Evolutionary conservation across 1,140 invertebrate genomes (phyloP).

Genomic region (Dendrolimus kikuchii): DNA sequence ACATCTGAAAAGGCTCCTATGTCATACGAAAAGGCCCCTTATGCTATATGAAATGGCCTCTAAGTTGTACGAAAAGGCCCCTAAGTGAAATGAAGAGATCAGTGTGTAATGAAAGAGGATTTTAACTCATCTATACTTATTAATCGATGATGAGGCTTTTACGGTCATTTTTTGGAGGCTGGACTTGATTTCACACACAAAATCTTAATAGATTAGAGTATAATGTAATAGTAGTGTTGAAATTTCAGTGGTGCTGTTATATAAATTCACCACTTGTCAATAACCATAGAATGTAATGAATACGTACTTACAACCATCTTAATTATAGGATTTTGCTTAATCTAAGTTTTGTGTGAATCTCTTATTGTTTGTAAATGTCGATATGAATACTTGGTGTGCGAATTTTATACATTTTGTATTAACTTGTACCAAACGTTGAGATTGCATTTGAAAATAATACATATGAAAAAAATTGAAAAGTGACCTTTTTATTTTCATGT

Average conservation of each 20-base stretch:
- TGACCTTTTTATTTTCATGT: constrained; percentile 43
- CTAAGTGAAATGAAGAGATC: too few relatives aligned
- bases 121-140: too few relatives aligned
- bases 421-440: constrained; percentile 63
- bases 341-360: constrained; percentile 41
- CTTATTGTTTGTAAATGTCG: constrained; percentile 38
- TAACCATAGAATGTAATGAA: constrained; percentile 3
- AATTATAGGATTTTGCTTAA: constrained; percentile 31
- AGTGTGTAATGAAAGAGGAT: too few relatives aligned
- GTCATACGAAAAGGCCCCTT: too few relatives aligned
- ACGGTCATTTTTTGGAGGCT: too few relatives aligned
- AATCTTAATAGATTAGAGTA: neutral
- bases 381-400: constrained; percentile 38
- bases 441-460: constrained; percentile 68
- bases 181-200: too few relatives aligned
- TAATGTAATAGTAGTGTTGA: neutral
- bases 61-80: too few relatives aligned
- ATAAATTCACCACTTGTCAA: constrained; percentile 7
- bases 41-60: too few relatives aligned
- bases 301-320: constrained; percentile 20
- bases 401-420: constrained; percentile 70
- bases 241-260: constrained; percentile 13
- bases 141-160: too few relatives aligned
- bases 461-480: constrained; percentile 37
- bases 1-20: too few relatives aligned